Evolutionary conservation across 2,113 vertebrate species (phyloP).

Genomic region (Guaruba guarouba): DNA sequence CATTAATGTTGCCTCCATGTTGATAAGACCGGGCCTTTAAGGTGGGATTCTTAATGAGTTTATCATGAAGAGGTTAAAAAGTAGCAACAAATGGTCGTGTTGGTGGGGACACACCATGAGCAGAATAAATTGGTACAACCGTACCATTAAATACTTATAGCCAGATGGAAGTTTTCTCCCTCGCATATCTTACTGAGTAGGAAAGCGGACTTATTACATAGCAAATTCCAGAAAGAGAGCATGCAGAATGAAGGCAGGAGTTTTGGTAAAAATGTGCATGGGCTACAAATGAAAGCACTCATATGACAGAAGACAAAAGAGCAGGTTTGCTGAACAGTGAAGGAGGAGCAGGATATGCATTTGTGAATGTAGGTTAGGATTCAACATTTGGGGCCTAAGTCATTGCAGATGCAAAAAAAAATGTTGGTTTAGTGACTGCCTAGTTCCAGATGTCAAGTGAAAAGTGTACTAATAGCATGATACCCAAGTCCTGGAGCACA

Average conservation of each 20-base stretch:
- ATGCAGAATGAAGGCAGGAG: neutral
- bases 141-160: neutral
- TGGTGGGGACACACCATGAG: neutral
- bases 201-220: neutral
- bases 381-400: neutral
- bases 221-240: neutral
- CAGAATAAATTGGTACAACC: neutral
- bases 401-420: neutral
- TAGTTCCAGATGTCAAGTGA: neutral
- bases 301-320: neutral
- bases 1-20: neutral
- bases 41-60: neutral
- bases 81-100: neutral
- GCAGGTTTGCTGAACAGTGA: neutral
- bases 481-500: neutral
- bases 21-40: neutral
- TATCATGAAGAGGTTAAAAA: neutral
- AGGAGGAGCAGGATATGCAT: fast-evolving
- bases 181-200: neutral
- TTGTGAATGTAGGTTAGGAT: neutral
- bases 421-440: neutral
- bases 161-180: neutral
- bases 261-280: neutral
- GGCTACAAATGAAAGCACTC: neutral
- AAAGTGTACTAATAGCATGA: neutral